phyloP scores from a whole-genome alignment of 2,888 invertebrate genomes.

The Timandra comae region DNA sequence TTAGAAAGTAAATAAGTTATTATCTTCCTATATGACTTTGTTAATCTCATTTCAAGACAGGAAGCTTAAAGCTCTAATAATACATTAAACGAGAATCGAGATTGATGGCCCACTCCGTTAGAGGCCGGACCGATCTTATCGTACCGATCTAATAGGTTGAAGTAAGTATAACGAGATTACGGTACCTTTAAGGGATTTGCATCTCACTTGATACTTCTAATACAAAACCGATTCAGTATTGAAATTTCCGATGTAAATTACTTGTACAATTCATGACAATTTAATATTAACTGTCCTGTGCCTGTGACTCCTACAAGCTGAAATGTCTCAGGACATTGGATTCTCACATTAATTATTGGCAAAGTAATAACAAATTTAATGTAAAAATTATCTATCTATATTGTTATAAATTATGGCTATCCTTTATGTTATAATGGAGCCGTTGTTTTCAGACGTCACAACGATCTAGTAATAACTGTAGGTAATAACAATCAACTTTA shows the following conservation, averaged over 20 bases:
- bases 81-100: conserved; percentile 36
- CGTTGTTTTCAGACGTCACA: conserved; percentile 9
- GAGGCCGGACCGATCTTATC: conserved; percentile 53
- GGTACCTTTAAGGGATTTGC: conserved; percentile 50
- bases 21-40: conserved; percentile 1
- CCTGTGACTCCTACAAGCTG: too few relatives aligned
- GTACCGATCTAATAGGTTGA: conserved; percentile 46
- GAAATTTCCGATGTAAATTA: too few relatives aligned
- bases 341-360: too few relatives aligned
- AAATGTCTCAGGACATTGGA: too few relatives aligned
- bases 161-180: conserved; percentile 55
- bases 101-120: conserved; percentile 61
- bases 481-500: conserved; percentile 40
- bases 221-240: conserved; percentile 9
- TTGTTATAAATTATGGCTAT: too few relatives aligned
- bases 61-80: conserved; percentile 34
- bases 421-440: too few relatives aligned
- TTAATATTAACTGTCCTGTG: too few relatives aligned
- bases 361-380: too few relatives aligned
- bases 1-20: too few relatives aligned
- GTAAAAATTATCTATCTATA: too few relatives aligned
- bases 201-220: conserved; percentile 38
- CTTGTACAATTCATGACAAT: too few relatives aligned
- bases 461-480: conserved; percentile 24
- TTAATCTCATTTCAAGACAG: conserved; percentile 27